These are phyloP conservation scores for Oriolus oriolus DNA, from an alignment of 2,113 vertebrate species.

Conservation along the genomic window DNA sequence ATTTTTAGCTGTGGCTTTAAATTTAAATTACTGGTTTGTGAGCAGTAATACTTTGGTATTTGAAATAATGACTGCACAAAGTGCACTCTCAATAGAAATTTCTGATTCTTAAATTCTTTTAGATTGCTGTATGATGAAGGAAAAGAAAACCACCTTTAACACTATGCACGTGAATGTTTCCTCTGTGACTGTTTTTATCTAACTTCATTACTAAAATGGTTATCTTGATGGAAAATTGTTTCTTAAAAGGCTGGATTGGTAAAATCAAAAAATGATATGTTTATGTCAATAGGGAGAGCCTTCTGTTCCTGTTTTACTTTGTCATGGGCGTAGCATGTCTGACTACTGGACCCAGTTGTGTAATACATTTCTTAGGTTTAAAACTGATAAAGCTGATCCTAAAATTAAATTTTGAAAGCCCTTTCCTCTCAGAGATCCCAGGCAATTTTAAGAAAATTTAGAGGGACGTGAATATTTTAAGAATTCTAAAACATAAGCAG, in stretches of 20 bases:
- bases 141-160: neutral
- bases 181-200: neutral
- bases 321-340: neutral
- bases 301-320: neutral
- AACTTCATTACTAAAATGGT: neutral
- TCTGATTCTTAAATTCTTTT: neutral
- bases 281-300: neutral
- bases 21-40: neutral
- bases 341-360: neutral
- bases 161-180: neutral
- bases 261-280: neutral
- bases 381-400: neutral
- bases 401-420: neutral
- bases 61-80: neutral
- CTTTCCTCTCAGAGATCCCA: neutral
- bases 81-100: neutral
- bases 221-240: neutral
- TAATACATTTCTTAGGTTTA: neutral
- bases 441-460: neutral
- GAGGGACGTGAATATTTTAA: neutral
- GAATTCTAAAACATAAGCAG: neutral
- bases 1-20: neutral
- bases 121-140: neutral
- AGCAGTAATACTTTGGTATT: neutral
- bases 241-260: neutral